Evolutionary conservation across 2,113 vertebrate species (phyloP), one percentile per base, ranked within the genome.

Genomic region (Taxidea taxus): DNA sequence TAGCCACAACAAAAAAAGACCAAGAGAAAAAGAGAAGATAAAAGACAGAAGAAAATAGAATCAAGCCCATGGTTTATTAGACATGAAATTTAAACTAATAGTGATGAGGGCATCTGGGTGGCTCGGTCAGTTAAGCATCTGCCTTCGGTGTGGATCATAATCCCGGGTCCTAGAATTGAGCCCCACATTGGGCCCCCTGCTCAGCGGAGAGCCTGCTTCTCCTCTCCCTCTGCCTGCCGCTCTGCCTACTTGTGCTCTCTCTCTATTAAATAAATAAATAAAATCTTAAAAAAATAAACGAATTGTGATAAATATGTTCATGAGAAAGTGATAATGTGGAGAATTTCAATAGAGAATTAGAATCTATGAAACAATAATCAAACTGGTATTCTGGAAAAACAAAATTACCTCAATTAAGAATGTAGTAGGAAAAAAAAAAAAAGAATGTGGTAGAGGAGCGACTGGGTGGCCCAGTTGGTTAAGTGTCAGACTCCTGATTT

Each of bases 391-490:
- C 51, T 72, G 7, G 47, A 85, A 78, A 95, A 77, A 47, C 25
- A 62, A 47, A 88, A 47, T n/a, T 54, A 70, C 29, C 75, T 12
- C 86, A 96, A 94, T 87, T 89, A 92, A 94, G 58, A 91, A 77
- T 44, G 4, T 84, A 29, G 85, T 54, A 86, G 12, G n/a, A n/a
- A n/a, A n/a, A n/a, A n/a, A n/a, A n/a, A n/a, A n/a, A n/a, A n/a
- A 92, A 94, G 58, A 91, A 77, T 44, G 4, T 84, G n/a, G 85
- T 54, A 86, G 12, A 51, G 34, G 34, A 20, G 66, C 16, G 6
- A 15, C 66, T 68, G 66, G 34, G 34, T 68, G 34, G 34, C 16
- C 34, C 66, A 68, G 34, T 20, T 14, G 7, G 66, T 68, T 68
- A n/a, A n/a, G 66, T n/a, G 34, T n/a, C 66, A 8, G 66, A n/a